phyloP scores from a whole-genome alignment of 1,140 invertebrate species.

The Mesaphorura yosii region DNA sequence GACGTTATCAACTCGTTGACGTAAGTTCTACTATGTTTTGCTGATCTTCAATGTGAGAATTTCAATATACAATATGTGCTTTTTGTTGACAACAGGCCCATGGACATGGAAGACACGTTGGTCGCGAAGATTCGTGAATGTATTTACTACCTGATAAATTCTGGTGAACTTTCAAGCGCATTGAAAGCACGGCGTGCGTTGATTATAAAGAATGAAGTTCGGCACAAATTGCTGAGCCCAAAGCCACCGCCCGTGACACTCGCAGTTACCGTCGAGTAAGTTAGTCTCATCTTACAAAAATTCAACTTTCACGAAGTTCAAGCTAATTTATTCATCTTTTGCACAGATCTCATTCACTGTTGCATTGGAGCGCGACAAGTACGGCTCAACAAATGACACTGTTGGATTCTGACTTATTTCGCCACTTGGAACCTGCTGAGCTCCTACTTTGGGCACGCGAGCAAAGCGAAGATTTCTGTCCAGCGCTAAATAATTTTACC shows the following conservation, averaged over 20 bases:
- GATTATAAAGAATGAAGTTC: constrained; percentile 75
- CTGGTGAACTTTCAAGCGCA: constrained; percentile 66
- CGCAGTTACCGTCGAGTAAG: constrained; percentile 34
- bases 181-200: constrained; percentile 80
- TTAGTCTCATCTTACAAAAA: constrained; percentile 23
- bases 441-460: constrained; percentile 93
- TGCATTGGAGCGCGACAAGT: constrained; percentile 85
- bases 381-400: constrained; percentile 97
- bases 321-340: constrained; percentile 6
- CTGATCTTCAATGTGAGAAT: background rate
- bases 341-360: constrained; percentile 54
- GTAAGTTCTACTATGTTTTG: constrained; percentile 46
- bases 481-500: constrained; percentile 91
- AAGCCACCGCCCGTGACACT: constrained; percentile 40
- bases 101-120: constrained; percentile 63
- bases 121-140: constrained; percentile 74
- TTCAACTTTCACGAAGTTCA: constrained; percentile 1
- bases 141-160: constrained; percentile 74
- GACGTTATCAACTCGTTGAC: constrained; percentile 86
- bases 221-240: constrained; percentile 45
- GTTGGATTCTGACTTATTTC: constrained; percentile 87
- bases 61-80: constrained; percentile 4
- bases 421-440: constrained; percentile 93
- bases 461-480: constrained; percentile 91
- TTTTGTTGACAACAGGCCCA: constrained; percentile 48